Evolutionary conservation across 2,113 vertebrate species (phyloP).

Genomic region (Aptenodytes forsteri): DNA sequence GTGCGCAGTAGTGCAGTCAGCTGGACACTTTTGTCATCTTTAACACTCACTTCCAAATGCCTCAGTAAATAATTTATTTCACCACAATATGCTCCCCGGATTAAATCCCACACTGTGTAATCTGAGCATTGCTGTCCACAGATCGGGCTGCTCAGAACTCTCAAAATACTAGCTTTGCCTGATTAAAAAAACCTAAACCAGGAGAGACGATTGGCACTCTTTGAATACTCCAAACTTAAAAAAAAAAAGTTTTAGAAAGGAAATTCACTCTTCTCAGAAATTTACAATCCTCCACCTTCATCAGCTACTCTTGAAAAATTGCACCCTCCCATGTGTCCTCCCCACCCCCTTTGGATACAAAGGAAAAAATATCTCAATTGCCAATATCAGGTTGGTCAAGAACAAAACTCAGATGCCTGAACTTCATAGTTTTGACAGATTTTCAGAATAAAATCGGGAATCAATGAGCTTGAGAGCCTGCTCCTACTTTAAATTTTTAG

Average conservation of each 20-base stretch:
- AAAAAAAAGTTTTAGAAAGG: background rate
- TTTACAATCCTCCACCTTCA: background rate
- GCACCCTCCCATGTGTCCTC: background rate
- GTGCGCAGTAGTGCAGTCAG: background rate
- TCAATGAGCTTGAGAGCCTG: background rate
- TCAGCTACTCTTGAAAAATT: background rate
- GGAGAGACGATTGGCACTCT: background rate
- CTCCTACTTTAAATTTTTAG: background rate
- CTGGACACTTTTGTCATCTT: background rate
- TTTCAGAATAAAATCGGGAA: background rate
- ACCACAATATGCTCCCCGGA: background rate
- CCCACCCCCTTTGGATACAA: rapidly evolving
- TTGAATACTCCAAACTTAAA: background rate
- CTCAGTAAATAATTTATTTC: background rate
- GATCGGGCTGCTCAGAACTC: background rate
- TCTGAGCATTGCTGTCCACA: background rate
- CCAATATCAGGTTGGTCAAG: background rate
- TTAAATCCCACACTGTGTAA: background rate
- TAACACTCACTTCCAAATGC: background rate
- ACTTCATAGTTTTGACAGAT: background rate
- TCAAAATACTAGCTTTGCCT: background rate
- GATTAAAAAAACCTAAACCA: background rate
- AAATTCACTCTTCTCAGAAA: background rate
- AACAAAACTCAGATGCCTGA: background rate
- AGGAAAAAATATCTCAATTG: background rate